Percentiles rank a stretch among this genome's conserved stretches.
These are phyloP conservation scores for Heteronetta atricapilla DNA, from an alignment of 2,113 vertebrate species.

Conservation along the genomic window DNA sequence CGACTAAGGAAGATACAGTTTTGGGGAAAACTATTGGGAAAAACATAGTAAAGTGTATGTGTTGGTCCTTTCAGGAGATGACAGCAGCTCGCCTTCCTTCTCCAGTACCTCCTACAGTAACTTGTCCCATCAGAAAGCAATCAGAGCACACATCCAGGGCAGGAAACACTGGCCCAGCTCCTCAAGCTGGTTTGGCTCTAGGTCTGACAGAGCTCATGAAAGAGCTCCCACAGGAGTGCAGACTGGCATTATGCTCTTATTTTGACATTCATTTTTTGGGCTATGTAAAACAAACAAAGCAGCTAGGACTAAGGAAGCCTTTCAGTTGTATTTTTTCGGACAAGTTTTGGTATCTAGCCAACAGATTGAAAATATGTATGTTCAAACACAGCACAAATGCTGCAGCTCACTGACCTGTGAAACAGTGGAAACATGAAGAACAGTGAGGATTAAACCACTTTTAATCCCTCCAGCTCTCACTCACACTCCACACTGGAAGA, in stretches of 20 bases:
- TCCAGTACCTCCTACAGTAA: neutral
- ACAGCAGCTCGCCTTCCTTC: neutral
- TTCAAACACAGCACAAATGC: conserved; percentile 38
- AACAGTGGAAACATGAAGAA: conserved; percentile 28
- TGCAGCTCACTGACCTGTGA: conserved; percentile 45
- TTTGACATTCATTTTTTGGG: neutral
- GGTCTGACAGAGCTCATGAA: neutral
- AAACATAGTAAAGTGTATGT: neutral
- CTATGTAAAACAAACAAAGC: neutral
- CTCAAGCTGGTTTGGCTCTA: neutral
- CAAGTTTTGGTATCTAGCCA: neutral
- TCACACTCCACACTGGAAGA: neutral
- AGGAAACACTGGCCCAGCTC: neutral
- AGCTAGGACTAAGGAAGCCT: neutral
- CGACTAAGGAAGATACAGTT: neutral
- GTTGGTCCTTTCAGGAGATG: neutral
- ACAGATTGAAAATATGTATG: conserved; percentile 25
- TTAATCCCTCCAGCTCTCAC: neutral
- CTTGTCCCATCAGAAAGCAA: conserved; percentile 22
- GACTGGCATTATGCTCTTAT: neutral
- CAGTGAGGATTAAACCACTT: conserved; percentile 40
- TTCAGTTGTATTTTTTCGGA: neutral
- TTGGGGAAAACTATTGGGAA: neutral
- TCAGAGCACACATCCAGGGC: neutral
- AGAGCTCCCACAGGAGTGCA: neutral